Percentiles rank a stretch among this genome's conserved stretches.
phyloP scores from a whole-genome alignment of 1,140 invertebrate genomes.

The Nylanderia fulva region DNA sequence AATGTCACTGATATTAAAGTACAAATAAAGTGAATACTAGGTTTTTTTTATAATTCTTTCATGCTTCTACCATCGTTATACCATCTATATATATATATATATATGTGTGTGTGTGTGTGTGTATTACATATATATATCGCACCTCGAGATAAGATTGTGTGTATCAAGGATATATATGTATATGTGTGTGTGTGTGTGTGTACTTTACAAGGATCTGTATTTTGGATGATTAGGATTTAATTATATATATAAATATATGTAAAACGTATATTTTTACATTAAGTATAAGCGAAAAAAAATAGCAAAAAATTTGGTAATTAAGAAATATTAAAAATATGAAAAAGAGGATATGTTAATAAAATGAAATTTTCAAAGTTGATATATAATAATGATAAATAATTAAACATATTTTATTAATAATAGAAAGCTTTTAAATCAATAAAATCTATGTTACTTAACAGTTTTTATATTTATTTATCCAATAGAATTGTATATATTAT shows the following conservation, averaged over 20 bases:
- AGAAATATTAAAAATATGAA: not conserved
- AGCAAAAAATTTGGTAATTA: not conserved
- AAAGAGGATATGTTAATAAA: not conserved
- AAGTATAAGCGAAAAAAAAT: not conserved
- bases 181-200: too few relatives aligned
- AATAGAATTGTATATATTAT: constrained; percentile 71
- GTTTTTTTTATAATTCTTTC: not conserved
- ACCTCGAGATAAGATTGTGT: too few relatives aligned
- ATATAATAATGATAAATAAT: too few relatives aligned
- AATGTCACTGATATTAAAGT: not conserved
- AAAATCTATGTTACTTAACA: constrained; percentile 48
- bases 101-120: too few relatives aligned
- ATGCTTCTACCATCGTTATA: not conserved
- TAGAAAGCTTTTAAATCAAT: not conserved
- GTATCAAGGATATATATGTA: too few relatives aligned
- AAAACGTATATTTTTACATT: not conserved
- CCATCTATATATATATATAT: too few relatives aligned
- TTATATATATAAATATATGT: too few relatives aligned
- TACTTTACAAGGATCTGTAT: too few relatives aligned
- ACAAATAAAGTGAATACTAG: not conserved
- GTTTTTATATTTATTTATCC: constrained; percentile 77
- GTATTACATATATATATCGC: too few relatives aligned
- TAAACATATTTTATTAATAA: not conserved
- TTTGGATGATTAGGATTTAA: too few relatives aligned
- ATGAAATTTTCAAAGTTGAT: not conserved